Base-by-base conservation (phyloP, 2,113 vertebrate species). In the Triplophysa tibetana region DNA sequence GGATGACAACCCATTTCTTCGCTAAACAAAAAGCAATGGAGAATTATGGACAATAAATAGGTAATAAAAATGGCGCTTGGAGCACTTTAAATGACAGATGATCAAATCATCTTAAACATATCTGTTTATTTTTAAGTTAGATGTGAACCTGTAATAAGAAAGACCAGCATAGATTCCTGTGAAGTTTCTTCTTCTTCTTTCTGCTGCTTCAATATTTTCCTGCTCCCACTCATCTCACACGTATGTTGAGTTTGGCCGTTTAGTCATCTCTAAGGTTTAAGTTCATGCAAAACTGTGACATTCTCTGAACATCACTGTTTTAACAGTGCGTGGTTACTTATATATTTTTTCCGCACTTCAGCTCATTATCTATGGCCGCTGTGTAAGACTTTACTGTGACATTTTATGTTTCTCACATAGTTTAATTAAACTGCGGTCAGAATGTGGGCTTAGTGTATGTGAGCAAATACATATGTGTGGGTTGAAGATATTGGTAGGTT, bases 181-280 rank as follows among this genome's bases (percentile, higher is more conserved):
- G 8, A 61, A 62, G 38, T 75, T 75, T 23, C 65, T 52, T 16
- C 29, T 33, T 33, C 33, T 38, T 7, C 33, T 38, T 38, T 3
- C 33, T 38, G 33, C 21, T 70, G 38, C 21, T 61, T 62, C 21
- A 62, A 45, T 62, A 38, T 75, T 61, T 61, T 8, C 3, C 43
- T 38, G 43, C 58, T 62, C 72, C 72, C 58, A 75, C 72, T 75
- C 72, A 60, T 62, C 16, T 75, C 56, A 61, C 54, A 70, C 17
- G 1, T 75, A 45, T 75, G 33, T 62, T 62, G 23, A 75, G 62
- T 24, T 16, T 23, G 19, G 16, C 19, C 33, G 17, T 73, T 72
- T 23, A 58, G 26, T 58, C 54, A 58, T 41, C 52, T 58, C 14
- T 73, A 9, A 58, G 52, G 21, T 26, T 12, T 17, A 75, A 45